Percentiles rank a stretch among this genome's conserved stretches.
These are phyloP conservation scores for Alfaro cultratus DNA, from an alignment of 2,797 vertebrate genomes.

Conservation along the genomic window DNA sequence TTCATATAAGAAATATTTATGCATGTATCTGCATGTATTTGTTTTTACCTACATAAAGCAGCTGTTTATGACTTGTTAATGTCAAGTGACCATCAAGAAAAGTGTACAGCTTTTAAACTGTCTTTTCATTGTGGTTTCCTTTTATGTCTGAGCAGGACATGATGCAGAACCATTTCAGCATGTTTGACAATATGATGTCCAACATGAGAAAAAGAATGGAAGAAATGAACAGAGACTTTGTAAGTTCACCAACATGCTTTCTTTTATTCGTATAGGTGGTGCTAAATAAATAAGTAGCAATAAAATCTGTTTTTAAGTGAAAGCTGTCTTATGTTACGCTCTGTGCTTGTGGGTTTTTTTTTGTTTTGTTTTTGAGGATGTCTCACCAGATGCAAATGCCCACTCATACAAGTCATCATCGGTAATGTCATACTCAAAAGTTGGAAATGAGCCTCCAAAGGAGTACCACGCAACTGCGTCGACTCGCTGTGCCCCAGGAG, in stretches of 20 bases:
- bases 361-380: slow-evolving; percentile 77
- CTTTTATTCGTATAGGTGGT: neutral
- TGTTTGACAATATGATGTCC: slow-evolving; percentile 87
- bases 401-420: slow-evolving; percentile 93
- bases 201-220: slow-evolving; percentile 87
- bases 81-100: slow-evolving; percentile 12
- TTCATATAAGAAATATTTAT: slow-evolving; percentile 26
- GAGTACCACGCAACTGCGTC: slow-evolving; percentile 90
- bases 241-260: slow-evolving; percentile 74
- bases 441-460: slow-evolving; percentile 89
- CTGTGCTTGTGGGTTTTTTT: neutral
- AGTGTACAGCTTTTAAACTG: slow-evolving; percentile 3
- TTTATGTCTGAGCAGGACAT: slow-evolving; percentile 59
- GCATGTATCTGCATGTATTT: neutral
- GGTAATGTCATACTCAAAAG: slow-evolving; percentile 91
- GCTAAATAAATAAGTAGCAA: neutral
- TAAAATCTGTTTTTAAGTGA: neutral
- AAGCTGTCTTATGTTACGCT: neutral
- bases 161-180: slow-evolving; percentile 79
- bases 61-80: slow-evolving; percentile 53
- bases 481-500: slow-evolving; percentile 89
- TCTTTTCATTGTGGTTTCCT: slow-evolving; percentile 25
- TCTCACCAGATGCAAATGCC: slow-evolving; percentile 75
- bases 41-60: slow-evolving; percentile 23
- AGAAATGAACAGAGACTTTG: slow-evolving; percentile 85